A percentile compares a stretch with the other conserved stretches of the same genome.
Conservation (phyloP, 2,888 invertebrate genomes). For the Caenorhabditis wallacei region DNA sequence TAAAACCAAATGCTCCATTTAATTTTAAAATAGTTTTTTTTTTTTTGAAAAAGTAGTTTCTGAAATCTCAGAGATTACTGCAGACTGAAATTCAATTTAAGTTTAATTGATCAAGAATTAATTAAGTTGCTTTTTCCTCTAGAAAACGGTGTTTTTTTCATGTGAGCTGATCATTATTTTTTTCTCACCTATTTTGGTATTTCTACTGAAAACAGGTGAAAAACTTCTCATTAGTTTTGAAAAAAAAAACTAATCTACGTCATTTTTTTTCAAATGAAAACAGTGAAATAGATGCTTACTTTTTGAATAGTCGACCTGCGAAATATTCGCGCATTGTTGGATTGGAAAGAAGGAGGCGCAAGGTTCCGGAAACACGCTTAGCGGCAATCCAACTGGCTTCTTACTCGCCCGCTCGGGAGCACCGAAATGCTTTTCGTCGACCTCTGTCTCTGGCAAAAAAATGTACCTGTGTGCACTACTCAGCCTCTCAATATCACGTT, state of each 20-base stretch:
- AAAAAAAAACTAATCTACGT: background rate
- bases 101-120: background rate
- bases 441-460: constrained; percentile 57
- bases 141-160: background rate
- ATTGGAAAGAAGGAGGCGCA: constrained; percentile 7
- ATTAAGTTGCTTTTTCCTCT: background rate
- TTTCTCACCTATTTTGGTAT: too few species aligned
- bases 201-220: constrained; percentile 4
- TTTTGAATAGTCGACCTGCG: constrained; percentile 18
- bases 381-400: constrained; percentile 39
- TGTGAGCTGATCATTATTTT: too few species aligned
- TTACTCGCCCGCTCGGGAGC: constrained; percentile 43
- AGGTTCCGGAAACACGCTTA: constrained; percentile 54
- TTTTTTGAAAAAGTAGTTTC: too few species aligned
- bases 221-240: background rate
- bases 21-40: constrained; percentile 6
- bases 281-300: background rate
- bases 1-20: constrained; percentile 13
- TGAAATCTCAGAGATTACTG: too few species aligned
- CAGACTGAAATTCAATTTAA: too few species aligned
- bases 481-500: constrained; percentile 61
- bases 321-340: constrained; percentile 15
- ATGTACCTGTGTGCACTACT: constrained; percentile 50
- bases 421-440: constrained; percentile 35
- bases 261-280: background rate